Conservation (phyloP, 2,113 vertebrate genomes). For the Podarcis cretensis region DNA sequence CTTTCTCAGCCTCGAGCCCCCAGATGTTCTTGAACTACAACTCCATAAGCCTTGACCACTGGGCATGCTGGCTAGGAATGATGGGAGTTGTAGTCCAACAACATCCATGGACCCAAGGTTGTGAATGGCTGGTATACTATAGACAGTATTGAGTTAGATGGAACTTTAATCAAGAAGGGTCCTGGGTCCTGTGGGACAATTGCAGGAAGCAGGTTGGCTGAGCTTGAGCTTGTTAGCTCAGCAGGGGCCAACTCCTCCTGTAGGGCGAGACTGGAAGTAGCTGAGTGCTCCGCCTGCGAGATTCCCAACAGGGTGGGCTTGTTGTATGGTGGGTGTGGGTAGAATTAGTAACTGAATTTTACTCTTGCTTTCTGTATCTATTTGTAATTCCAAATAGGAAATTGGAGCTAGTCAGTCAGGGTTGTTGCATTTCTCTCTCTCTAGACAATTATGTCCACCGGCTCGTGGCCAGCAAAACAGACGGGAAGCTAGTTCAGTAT, state of each 20-base stretch:
- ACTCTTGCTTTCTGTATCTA: neutral
- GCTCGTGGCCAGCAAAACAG: slow-evolving; percentile 96
- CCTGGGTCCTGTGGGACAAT: neutral
- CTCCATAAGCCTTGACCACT: too few species aligned
- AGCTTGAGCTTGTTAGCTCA: neutral
- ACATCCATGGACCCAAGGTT: too few species aligned
- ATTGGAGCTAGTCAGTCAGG: neutral
- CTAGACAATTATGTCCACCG: slow-evolving; percentile 98
- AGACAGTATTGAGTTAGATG: neutral
- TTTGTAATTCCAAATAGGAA: neutral
- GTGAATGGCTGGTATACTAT: neutral
- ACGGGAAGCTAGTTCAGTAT: slow-evolving; percentile 98
- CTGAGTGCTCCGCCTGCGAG: neutral
- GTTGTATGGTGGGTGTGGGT: too few species aligned
- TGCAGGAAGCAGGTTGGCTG: neutral
- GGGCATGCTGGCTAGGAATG: too few species aligned
- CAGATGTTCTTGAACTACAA: too few species aligned
- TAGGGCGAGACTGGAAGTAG: neutral
- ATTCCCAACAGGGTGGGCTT: too few species aligned
- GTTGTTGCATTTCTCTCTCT: slow-evolving; percentile 33
- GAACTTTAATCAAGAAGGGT: too few species aligned
- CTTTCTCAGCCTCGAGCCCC: too few species aligned
- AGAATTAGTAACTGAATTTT: neutral
- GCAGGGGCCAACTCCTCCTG: neutral
- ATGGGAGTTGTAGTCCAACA: too few species aligned